These are phyloP conservation scores for Prochilodus magdalenae DNA, from an alignment of 2,113 vertebrate genomes.

Conservation along the genomic window DNA sequence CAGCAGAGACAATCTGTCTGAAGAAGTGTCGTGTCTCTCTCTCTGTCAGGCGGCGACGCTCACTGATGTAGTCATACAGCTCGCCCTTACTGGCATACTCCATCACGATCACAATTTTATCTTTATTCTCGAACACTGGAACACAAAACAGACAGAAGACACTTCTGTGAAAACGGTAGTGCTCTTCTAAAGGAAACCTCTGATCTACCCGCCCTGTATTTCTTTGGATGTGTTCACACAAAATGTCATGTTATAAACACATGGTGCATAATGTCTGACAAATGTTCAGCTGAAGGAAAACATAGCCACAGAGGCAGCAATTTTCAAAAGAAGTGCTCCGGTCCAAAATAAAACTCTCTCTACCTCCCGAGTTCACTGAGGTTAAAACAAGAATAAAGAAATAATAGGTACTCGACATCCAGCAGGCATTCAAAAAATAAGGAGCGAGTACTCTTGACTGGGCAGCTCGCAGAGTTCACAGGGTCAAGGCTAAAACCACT, in stretches of 20 bases:
- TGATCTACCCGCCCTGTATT: constrained; percentile 21
- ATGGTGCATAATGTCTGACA: constrained; percentile 15
- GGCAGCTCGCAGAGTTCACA: constrained; percentile 26
- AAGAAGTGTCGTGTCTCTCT: constrained; percentile 89
- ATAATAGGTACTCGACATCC: constrained; percentile 2
- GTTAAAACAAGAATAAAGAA: neutral
- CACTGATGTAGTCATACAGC: constrained; percentile 89
- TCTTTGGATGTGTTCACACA: constrained; percentile 23
- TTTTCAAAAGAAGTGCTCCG: constrained; percentile 19
- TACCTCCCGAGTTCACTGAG: constrained; percentile 18
- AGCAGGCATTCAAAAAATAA: constrained; percentile 19
- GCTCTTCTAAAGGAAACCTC: constrained; percentile 18
- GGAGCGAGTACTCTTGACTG: constrained; percentile 32
- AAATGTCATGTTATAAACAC: constrained; percentile 37
- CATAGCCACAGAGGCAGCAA: constrained; percentile 8
- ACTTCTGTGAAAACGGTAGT: neutral
- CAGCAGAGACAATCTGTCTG: constrained; percentile 87
- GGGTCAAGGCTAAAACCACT: constrained; percentile 35
- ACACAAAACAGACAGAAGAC: constrained; percentile 17
- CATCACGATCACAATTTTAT: constrained; percentile 94
- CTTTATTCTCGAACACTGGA: constrained; percentile 90
- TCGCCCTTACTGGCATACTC: constrained; percentile 84
- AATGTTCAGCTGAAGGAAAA: constrained; percentile 4
- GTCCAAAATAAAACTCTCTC: constrained; percentile 27
- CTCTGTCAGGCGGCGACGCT: constrained; percentile 82